Conservation (phyloP, 1,140 invertebrate genomes). For the Capitella teleta region DNA sequence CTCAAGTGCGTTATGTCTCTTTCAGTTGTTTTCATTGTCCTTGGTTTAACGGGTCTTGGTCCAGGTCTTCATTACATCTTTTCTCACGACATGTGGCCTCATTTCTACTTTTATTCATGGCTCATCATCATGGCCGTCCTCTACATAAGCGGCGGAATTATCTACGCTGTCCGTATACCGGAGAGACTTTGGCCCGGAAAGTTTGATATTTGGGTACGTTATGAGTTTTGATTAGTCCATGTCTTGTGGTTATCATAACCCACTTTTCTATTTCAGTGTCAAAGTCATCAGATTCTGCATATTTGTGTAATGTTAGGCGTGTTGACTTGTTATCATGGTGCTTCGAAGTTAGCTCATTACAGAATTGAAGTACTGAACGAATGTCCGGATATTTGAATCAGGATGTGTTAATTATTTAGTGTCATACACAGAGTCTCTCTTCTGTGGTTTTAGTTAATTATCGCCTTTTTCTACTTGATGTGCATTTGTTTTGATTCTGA, state of each 20-base stretch:
- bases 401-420: too few species aligned
- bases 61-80: constrained; percentile 47
- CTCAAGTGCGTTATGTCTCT: constrained; percentile 10
- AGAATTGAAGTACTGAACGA: too few species aligned
- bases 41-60: constrained; percentile 87
- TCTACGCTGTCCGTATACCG: constrained; percentile 13
- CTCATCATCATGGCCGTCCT: constrained; percentile 10
- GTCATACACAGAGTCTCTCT: too few species aligned
- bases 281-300: constrained; percentile 16
- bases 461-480: too few species aligned
- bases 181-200: constrained; percentile 15
- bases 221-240: too few species aligned
- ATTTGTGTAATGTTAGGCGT: constrained; percentile 9
- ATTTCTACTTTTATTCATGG: constrained; percentile 2
- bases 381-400: too few species aligned
- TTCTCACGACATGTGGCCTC: background rate
- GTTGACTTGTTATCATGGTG: constrained; percentile 1
- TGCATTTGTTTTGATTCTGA: too few species aligned
- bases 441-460: too few species aligned
- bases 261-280: constrained; percentile 5
- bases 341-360: background rate
- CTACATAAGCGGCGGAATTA: constrained; percentile 12
- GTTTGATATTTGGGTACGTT: constrained; percentile 14
- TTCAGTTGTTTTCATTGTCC: constrained; percentile 80
- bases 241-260: too few species aligned